Evolutionary conservation across 1,140 invertebrate genomes (phyloP).

Genomic region (Maconellicoccus hirsutus): DNA sequence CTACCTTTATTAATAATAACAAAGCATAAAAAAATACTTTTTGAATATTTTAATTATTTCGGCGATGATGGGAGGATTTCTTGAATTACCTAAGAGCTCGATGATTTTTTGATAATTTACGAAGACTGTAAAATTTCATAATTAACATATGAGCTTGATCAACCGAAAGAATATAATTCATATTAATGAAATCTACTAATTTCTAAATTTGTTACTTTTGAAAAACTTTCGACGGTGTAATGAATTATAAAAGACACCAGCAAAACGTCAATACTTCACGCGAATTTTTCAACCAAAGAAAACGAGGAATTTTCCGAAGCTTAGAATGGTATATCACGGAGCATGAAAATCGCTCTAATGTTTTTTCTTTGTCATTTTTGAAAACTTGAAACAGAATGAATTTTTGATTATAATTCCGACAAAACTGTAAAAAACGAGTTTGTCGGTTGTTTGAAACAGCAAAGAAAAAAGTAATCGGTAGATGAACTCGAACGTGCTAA

Average conservation of each 20-base stretch:
- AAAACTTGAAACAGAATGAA: background rate
- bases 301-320: background rate
- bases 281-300: background rate
- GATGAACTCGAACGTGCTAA: background rate
- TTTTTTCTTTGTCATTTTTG: background rate
- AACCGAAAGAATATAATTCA: too few relatives aligned
- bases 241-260: background rate
- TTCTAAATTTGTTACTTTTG: too few relatives aligned
- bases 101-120: too few relatives aligned
- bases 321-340: background rate
- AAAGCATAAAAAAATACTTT: too few relatives aligned
- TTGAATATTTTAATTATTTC: too few relatives aligned
- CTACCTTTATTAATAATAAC: background rate
- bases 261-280: background rate
- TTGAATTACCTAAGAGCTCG: too few relatives aligned
- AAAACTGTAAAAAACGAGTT: background rate
- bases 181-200: too few relatives aligned
- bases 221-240: background rate
- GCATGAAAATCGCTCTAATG: background rate
- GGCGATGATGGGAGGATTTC: too few relatives aligned
- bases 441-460: background rate
- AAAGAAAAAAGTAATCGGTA: background rate
- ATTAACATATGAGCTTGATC: too few relatives aligned
- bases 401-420: conserved; percentile 9
- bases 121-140: too few relatives aligned